phyloP scores from a whole-genome alignment of 2,113 vertebrate genomes.

The Leucosticte australis region DNA sequence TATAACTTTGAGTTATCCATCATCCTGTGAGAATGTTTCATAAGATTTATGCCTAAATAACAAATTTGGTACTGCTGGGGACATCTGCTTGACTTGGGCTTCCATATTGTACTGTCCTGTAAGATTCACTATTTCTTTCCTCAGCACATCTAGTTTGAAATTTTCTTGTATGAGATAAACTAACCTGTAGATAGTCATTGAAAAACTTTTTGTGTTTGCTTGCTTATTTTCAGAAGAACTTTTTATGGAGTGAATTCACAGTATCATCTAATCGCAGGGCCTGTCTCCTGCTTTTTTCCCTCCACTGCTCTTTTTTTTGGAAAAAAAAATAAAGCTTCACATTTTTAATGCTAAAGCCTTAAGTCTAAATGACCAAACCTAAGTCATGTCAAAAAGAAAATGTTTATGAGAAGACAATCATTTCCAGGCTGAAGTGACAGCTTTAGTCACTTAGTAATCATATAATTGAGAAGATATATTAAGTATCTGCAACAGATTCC shows the following conservation, averaged over 20 bases:
- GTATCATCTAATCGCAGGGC: background rate
- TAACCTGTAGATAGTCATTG: background rate
- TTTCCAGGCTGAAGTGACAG: background rate
- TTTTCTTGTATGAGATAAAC: background rate
- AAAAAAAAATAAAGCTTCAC: background rate
- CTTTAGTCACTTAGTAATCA: background rate
- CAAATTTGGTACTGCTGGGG: background rate
- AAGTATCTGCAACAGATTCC: background rate
- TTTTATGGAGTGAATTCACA: background rate
- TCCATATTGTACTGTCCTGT: background rate
- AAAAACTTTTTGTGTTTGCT: background rate
- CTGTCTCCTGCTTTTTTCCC: background rate
- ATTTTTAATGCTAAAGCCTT: background rate
- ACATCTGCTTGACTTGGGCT: background rate
- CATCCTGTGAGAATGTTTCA: background rate
- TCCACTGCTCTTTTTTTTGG: background rate
- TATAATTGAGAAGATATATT: background rate
- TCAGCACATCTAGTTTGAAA: background rate
- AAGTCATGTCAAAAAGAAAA: background rate
- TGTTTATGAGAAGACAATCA: fast-evolving
- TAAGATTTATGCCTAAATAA: background rate
- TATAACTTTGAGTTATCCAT: background rate
- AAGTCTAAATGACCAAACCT: background rate
- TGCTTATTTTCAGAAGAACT: background rate
- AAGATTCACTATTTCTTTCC: background rate